Base-by-base conservation (phyloP, 1,140 invertebrate genomes). In the Agrilus planipennis region DNA sequence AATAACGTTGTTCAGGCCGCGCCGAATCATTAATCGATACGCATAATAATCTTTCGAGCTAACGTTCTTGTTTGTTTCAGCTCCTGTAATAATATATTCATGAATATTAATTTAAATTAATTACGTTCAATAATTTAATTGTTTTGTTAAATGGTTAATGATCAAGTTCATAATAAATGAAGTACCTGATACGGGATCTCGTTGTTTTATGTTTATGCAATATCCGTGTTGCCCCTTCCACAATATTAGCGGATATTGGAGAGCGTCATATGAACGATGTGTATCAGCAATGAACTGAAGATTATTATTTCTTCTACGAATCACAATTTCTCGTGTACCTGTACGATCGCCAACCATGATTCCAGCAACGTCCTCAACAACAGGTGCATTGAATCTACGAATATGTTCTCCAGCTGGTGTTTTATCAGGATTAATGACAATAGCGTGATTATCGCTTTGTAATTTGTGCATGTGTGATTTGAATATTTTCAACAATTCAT, bases 351-450 rank as follows among this genome's bases (percentile, higher is more conserved):
- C 52, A 28, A 49, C 52, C 38, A 58, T 49, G 14, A 54, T 43
- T 27, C 39, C 40, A 9, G 57, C 40, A 35, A 57, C 51, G 28
- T 53, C 49, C 15, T 57, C 45, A 34, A 47, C 34, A 39, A 43
- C 46, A 37, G 53, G 49, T 30, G 39, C 49, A 39, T 65, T 63
- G 39, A 47, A 57, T 34, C 39, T 41, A 37, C 50, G 17, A 22
- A 27, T 41, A 39, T 63, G 61, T 42, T 58, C 49, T 32, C 49
- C 49, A 40, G 38, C 38, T 18, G 45, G 34, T 12, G 16, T 38
- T 45, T 48, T 32, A 41, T 45, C 32, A 38, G 45, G 20, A 32
- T 41, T 38, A 32, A 32, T 41, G 35, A 41, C 40, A 35, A 31
- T 35, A 35, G 40, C 30, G 35, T 41, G 30, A 35, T 31, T 15